Base-by-base conservation (phyloP, 2,888 invertebrate genomes). In the Abrostola triplasia region DNA sequence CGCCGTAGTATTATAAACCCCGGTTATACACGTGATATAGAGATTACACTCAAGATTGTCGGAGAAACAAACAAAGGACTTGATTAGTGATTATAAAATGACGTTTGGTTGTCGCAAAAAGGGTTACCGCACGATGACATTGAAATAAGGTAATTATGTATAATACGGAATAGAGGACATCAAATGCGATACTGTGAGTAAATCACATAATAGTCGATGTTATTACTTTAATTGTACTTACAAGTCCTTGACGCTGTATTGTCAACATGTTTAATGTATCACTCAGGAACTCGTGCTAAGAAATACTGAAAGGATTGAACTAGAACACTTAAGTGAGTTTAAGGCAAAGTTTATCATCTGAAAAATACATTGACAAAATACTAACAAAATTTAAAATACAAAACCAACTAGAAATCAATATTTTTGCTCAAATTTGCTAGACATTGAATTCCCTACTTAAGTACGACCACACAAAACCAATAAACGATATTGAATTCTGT, bases 31-130 rank as follows among this genome's bases (percentile, higher is more conserved):
- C 63, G 61, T 73, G 54, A 67, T 66, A 69, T 38, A 42, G 36
- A 77, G 80, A 79, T 80, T 72, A 56, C 57, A 66, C 57, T 66
- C 59, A 56, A 69, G 80, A 77, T 79, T 67, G 62, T 54, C 2
- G 49, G 61, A 63, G 24, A 70, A 73, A 72, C 71, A 71, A 77
- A 79, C 80, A 79, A 78, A 74, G 77, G 72, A 66, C 35, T 51
- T 63, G 40, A 41, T 47, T 54, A 44, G 12, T 61, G 56, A 53
- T 74, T 65, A 60, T 66, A 51, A 41, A 59, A 41, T 65, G 59
- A 64, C 59, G 76, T 64, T 57, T 35, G 54, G 36, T 52, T 53
- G 38, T 49, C 56, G 57, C 50, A 48, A 49, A 68, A 77, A 58
- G 59, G 56, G 73, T 56, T 57, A 41, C 58, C 6, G 36, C 50